Evolutionary conservation across 2,888 invertebrate species (phyloP), one percentile per base, ranked within the genome.

Genomic region (Scaptomyza parva): DNA sequence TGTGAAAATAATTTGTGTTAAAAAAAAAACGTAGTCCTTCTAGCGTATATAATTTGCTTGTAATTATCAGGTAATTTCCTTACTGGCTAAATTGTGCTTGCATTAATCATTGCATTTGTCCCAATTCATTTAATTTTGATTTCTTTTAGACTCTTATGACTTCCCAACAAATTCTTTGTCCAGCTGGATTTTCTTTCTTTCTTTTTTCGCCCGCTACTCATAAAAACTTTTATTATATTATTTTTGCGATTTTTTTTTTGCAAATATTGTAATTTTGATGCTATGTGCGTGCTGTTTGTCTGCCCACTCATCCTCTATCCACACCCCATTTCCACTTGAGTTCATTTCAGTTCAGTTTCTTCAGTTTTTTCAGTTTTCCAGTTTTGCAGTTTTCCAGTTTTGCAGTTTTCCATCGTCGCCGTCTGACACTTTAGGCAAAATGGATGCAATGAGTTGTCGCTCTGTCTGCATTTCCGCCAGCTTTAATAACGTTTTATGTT

Each of bases 381-480:
- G 12, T 9, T 47, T 39, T 39, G 9, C 39, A 20, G 12, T 9
- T 40, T 4, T 20, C 22, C n/a, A n/a, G n/a, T n/a, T n/a, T n/a
- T n/a, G n/a, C n/a, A 51, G 57, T 8, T 40, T 17, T 26, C 54
- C 65, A 26, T 37, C 28, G 51, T 57, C 69, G 62, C 50, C 60
- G 80, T 76, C 67, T 70, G 80, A 69, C 73, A 73, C 78, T 80
- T 77, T 60, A 26, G 86, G 78, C 80, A 68, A 80, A 82, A 78
- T 71, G 67, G 64, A 66, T 60, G 86, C 72, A 80, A 76, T 69
- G 84, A 83, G 61, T 77, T 83, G 77, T 68, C 80, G 70, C 80
- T 83, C 86, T 86, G 86, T 83, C 86, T 86, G 82, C 84, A 83
- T 83, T 83, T 83, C 82, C 86, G 69, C 59, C 61, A 47, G 69